Conservation (phyloP, 2,797 vertebrate species). For the Spondyliosoma cantharus region DNA sequence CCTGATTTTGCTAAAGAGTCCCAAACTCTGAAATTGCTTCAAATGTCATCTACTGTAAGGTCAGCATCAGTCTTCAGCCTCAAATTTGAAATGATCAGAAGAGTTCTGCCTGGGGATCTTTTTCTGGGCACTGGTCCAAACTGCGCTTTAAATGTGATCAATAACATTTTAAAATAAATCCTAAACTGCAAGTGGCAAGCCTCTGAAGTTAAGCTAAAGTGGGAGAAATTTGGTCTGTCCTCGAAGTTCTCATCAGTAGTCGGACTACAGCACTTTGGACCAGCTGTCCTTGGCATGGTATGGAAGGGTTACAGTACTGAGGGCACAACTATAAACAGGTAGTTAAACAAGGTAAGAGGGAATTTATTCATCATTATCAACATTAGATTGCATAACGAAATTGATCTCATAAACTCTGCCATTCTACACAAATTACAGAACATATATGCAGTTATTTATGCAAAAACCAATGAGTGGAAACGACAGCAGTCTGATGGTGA, state of each 20-base stretch:
- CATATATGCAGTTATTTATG: too few relatives aligned
- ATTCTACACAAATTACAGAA: too few relatives aligned
- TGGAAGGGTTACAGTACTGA: not conserved
- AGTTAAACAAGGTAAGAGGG: not conserved
- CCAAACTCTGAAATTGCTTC: constrained; percentile 40
- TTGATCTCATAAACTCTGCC: too few relatives aligned
- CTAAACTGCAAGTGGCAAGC: constrained; percentile 38
- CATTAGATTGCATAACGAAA: too few relatives aligned
- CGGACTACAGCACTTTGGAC: constrained; percentile 34
- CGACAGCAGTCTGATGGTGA: too few relatives aligned
- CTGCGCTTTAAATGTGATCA: constrained; percentile 51
- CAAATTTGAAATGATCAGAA: constrained; percentile 44
- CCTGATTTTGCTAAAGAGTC: constrained; percentile 22
- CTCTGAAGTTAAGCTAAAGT: constrained; percentile 42
- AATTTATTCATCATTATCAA: too few relatives aligned
- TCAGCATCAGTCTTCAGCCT: constrained; percentile 42
- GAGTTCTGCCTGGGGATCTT: constrained; percentile 34
- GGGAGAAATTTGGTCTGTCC: constrained; percentile 22
- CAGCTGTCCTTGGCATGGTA: not conserved
- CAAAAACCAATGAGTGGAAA: too few relatives aligned
- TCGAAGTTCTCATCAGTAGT: constrained; percentile 26
- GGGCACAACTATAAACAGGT: not conserved
- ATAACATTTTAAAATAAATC: constrained; percentile 65
- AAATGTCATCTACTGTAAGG: constrained; percentile 38
- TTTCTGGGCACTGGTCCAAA: constrained; percentile 55